Percentiles rank a stretch among this genome's conserved stretches.
These are phyloP conservation scores for Corythoichthys intestinalis DNA, from an alignment of 2,113 vertebrate species.

Conservation along the genomic window DNA sequence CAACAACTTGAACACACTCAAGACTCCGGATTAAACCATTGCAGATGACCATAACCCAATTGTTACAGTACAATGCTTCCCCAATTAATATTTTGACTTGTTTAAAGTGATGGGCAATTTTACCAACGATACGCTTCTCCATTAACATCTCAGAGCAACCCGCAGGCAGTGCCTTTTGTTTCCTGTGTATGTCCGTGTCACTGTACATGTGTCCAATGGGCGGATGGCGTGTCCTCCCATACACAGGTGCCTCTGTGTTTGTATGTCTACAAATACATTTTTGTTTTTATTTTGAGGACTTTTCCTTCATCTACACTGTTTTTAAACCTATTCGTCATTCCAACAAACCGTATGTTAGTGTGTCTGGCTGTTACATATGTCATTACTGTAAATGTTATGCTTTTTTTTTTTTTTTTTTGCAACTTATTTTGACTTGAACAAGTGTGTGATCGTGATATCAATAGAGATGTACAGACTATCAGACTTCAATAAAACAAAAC, in stretches of 20 bases:
- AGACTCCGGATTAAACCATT: neutral
- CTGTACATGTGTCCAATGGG: neutral
- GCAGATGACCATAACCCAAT: neutral
- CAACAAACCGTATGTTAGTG: conserved; percentile 7
- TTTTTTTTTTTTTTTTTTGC: conserved; percentile 47
- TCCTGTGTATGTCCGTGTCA: conserved; percentile 34
- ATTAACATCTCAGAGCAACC: conserved; percentile 32
- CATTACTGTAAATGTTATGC: conserved; percentile 36
- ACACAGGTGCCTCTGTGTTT: conserved; percentile 40
- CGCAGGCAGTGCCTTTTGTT: conserved; percentile 75
- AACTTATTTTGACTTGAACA: conserved; percentile 57
- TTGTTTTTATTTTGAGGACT: conserved; percentile 29
- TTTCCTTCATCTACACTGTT: neutral
- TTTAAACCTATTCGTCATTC: conserved; percentile 14
- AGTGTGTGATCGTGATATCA: conserved; percentile 61
- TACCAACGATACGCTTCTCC: conserved; percentile 17
- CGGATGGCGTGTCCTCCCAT: conserved; percentile 32
- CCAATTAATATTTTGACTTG: neutral
- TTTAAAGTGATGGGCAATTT: neutral
- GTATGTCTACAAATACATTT: conserved; percentile 39
- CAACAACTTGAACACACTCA: neutral
- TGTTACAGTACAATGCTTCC: neutral
- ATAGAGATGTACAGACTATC: conserved; percentile 70
- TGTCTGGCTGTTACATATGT: conserved; percentile 65
- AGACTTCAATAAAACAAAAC: conserved; percentile 64